Evolutionary conservation across 2,888 invertebrate genomes (phyloP), one percentile per base, ranked within the genome.

Genomic region (Hypsopygia costalis): DNA sequence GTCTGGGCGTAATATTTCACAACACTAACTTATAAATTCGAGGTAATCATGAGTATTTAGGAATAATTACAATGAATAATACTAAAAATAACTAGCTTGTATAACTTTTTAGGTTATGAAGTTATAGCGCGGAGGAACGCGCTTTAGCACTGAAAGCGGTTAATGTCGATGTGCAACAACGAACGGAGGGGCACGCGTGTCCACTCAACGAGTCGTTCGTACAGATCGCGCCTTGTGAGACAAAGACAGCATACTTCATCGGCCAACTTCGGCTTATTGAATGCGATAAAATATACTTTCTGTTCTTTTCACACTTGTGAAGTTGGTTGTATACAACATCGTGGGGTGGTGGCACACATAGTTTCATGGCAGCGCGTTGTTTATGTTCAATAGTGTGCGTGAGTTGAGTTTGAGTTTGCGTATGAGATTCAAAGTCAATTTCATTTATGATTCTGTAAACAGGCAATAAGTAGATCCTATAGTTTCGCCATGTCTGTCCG

Each of bases 131-230:
- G 80, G 75, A 78, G 76, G 67, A 78, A 86, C 87, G 87, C 87
- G 86, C 85, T 82, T 70, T 83, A 79, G 68, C 77, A 85, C 86
- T 85, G 82, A 76, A 81, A 82, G 79, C 85, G 80, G 81, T 83
- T 83, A 73, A 77, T 81, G 83, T 80, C 83, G 86, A 81, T 85
- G 85, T 88, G 86, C 85, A 82, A 79, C 80, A 77, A 79, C 78
- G 75, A 62, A 71, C 68, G 62, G 55, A 69, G 68, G 67, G 66
- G 73, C 71, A 62, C 67, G 69, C 77, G 71, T 66, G 62, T 66
- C 67, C 52, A 70, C 67, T 76, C 69, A 59, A 62, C 72, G 67
- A 70, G 58, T 58, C 57, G 57, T 55, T 69, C 54, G 71, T 55
- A 44, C 60, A 40, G 59, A 58, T 55, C 54, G 52, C 57, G 40